These are phyloP conservation scores for Canis aureus DNA, from an alignment of 2,113 vertebrate species.

Conservation along the genomic window DNA sequence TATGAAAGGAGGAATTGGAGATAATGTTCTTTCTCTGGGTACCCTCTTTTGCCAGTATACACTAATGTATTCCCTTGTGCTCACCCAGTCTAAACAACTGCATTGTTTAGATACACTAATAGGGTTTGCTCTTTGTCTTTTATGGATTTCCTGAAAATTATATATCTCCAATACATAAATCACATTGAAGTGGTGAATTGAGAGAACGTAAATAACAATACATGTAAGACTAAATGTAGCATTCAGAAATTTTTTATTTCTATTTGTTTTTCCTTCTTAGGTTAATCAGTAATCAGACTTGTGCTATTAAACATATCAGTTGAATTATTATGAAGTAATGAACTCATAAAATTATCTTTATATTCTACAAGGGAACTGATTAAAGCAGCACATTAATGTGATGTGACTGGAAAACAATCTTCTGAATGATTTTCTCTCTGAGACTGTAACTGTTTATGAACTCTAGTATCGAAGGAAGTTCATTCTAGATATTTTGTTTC, in stretches of 20 bases:
- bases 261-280: not conserved
- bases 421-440: not conserved
- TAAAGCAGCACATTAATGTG: constrained; percentile 25
- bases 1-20: not conserved
- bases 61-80: not conserved
- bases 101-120: constrained; percentile 50
- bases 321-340: constrained; percentile 28
- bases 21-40: not conserved
- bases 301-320: constrained; percentile 15
- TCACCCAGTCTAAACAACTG: not conserved
- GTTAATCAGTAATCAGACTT: constrained; percentile 30
- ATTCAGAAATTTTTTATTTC: not conserved
- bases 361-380: constrained; percentile 37
- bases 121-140: constrained; percentile 52
- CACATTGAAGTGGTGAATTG: constrained; percentile 9
- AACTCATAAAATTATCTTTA: constrained; percentile 38
- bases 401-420: constrained; percentile 9
- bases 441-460: not conserved
- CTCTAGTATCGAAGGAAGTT: not conserved
- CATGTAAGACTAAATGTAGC: not conserved
- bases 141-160: constrained; percentile 33
- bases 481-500: constrained; percentile 12
- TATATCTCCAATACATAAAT: constrained; percentile 4
- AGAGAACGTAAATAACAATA: not conserved
- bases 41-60: not conserved